A percentile compares a stretch with the other conserved stretches of the same genome.
These are phyloP conservation scores for Rhabdomys pumilio DNA, from an alignment of 2,797 vertebrate genomes.

Conservation along the genomic window DNA sequence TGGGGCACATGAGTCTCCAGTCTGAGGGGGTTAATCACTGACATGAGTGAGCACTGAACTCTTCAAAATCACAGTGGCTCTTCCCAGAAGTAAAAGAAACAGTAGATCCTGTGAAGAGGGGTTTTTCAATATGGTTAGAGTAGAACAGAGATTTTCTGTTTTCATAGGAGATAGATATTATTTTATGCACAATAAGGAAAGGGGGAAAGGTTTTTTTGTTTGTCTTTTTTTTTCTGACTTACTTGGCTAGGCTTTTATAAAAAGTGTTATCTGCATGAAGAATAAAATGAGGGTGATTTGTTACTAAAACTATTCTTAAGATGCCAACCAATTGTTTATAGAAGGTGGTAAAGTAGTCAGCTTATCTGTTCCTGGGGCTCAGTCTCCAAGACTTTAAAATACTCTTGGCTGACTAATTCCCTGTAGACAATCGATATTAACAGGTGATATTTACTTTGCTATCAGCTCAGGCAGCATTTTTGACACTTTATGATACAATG, in stretches of 20 bases:
- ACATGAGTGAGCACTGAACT: accelerated
- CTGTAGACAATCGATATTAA: neutral
- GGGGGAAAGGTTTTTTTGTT: accelerated
- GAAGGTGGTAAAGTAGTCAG: neutral
- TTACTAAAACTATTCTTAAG: neutral
- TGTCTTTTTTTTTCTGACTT: neutral
- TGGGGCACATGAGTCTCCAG: neutral
- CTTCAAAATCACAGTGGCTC: neutral
- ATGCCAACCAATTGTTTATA: conserved; percentile 11
- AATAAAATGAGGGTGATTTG: conserved; percentile 59
- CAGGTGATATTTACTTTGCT: neutral
- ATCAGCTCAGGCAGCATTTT: neutral
- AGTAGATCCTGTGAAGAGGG: conserved; percentile 12
- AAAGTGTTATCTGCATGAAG: conserved; percentile 40
- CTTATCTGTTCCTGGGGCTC: neutral
- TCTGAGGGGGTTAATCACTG: neutral
- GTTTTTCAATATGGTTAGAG: neutral
- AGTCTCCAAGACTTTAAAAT: neutral
- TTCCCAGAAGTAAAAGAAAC: conserved; percentile 14
- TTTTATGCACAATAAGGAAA: neutral
- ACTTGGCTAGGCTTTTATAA: conserved; percentile 57
- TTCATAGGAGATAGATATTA: neutral
- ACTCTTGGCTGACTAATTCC: neutral
- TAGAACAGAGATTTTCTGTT: conserved; percentile 47
- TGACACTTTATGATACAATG: neutral